Conservation (phyloP, 1,140 invertebrate genomes). For the Trichogramma pretiosum region DNA sequence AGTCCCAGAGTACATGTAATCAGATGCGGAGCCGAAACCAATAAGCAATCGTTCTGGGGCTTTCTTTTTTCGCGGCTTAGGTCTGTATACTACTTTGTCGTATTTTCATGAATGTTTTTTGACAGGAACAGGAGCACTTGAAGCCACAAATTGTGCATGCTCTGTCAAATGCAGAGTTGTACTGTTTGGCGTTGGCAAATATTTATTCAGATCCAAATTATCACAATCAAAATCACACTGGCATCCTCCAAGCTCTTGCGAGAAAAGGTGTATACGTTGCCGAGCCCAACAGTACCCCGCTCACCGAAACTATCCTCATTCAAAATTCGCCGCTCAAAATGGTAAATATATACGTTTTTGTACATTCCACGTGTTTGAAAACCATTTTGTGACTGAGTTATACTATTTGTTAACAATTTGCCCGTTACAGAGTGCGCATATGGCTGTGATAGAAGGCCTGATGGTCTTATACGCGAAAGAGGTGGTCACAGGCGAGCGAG, state of each 20-base stretch:
- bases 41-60: too few relatives aligned
- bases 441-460: conserved; percentile 93
- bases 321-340: conserved; percentile 92
- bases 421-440: conserved; percentile 76
- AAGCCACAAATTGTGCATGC: conserved; percentile 87
- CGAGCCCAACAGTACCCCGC: conserved; percentile 72
- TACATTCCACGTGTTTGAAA: too few relatives aligned
- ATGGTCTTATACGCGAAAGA: conserved; percentile 93
- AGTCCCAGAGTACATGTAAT: too few relatives aligned
- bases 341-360: conserved; percentile 47
- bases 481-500: conserved; percentile 80
- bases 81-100: too few relatives aligned
- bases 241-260: conserved; percentile 83
- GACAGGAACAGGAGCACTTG: conserved; percentile 82
- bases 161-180: conserved; percentile 90
- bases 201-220: conserved; percentile 96
- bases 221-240: conserved; percentile 89
- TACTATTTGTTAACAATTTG: background rate
- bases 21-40: too few relatives aligned
- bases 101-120: too few relatives aligned
- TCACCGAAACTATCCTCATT: conserved; percentile 93
- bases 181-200: conserved; percentile 89
- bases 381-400: too few relatives aligned
- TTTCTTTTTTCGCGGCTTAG: too few relatives aligned
- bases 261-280: conserved; percentile 83